Percentiles rank a stretch among this genome's conserved stretches.
Evolutionary conservation across 1,140 invertebrate species (phyloP).

Genomic region (Zelostemma sp.): DNA sequence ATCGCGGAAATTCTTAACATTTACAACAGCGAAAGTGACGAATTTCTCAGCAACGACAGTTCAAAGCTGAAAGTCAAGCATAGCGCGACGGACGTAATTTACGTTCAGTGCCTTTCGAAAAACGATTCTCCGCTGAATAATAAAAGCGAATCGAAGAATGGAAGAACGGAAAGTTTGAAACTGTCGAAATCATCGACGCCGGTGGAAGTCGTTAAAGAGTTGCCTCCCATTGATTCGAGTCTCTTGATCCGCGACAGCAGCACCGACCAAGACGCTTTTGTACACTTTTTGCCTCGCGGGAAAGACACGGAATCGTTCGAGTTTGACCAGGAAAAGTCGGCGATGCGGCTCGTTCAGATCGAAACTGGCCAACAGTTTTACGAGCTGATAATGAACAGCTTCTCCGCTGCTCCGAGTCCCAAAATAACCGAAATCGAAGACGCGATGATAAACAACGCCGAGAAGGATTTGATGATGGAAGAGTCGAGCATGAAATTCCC

Average conservation of each 20-base stretch:
- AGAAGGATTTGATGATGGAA: neutral
- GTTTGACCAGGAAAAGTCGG: constrained; percentile 38
- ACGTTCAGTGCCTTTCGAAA: neutral
- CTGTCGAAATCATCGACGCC: neutral
- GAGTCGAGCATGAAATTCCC: constrained; percentile 20
- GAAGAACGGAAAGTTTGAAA: neutral
- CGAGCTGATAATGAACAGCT: constrained; percentile 58
- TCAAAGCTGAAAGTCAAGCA: neutral
- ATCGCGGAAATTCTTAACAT: constrained; percentile 19
- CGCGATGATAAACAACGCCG: constrained; percentile 30
- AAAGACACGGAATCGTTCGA: constrained; percentile 31
- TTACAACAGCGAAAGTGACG: constrained; percentile 9
- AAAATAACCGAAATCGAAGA: constrained; percentile 37
- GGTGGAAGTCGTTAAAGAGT: neutral
- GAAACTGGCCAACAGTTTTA: constrained; percentile 62
- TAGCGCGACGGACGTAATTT: neutral
- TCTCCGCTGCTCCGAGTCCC: constrained; percentile 25
- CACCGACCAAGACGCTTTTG: constrained; percentile 27
- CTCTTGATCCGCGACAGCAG: constrained; percentile 27
- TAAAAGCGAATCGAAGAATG: neutral
- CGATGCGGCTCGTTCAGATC: constrained; percentile 55
- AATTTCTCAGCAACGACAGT: constrained; percentile 1
- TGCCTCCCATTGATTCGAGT: neutral
- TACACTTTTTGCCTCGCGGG: constrained; percentile 22
- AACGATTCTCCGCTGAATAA: neutral